Percentiles rank a stretch among this genome's conserved stretches.
phyloP scores from a whole-genome alignment of 2,113 vertebrate genomes.

The Progne subis region DNA sequence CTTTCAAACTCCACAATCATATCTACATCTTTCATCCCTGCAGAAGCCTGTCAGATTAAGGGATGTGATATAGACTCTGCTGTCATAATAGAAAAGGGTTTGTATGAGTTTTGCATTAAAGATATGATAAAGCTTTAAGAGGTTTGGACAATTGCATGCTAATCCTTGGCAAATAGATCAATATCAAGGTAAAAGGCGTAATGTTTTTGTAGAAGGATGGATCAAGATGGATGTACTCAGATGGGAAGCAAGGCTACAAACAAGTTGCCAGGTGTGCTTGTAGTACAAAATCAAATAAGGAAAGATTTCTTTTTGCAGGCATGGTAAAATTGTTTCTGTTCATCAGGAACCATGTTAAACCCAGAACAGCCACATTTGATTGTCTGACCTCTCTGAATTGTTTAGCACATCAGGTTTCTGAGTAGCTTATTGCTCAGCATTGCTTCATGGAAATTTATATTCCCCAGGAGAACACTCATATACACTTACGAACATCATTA shows the following conservation, averaged over 20 bases:
- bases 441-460: not conserved
- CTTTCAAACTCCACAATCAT: conserved; percentile 25
- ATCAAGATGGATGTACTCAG: not conserved
- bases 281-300: conserved; percentile 10
- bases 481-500: not conserved
- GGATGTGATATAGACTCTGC: not conserved
- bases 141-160: conserved; percentile 19
- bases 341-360: not conserved
- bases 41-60: conserved; percentile 41
- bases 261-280: not conserved
- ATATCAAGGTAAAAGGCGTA: conserved; percentile 28
- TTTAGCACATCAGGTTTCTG: not conserved
- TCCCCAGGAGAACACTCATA: not conserved
- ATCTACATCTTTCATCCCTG: conserved; percentile 24
- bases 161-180: conserved; percentile 37
- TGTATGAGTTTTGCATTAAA: conserved; percentile 26
- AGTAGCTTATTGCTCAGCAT: not conserved
- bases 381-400: not conserved
- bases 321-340: not conserved
- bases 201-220: conserved; percentile 6
- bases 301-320: not conserved
- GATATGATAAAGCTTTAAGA: conserved; percentile 36
- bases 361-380: not conserved
- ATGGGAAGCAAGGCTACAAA: not conserved
- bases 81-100: conserved; percentile 34